Base-by-base conservation (phyloP, 2,113 vertebrate genomes). In the Ailuropoda melanoleuca region DNA sequence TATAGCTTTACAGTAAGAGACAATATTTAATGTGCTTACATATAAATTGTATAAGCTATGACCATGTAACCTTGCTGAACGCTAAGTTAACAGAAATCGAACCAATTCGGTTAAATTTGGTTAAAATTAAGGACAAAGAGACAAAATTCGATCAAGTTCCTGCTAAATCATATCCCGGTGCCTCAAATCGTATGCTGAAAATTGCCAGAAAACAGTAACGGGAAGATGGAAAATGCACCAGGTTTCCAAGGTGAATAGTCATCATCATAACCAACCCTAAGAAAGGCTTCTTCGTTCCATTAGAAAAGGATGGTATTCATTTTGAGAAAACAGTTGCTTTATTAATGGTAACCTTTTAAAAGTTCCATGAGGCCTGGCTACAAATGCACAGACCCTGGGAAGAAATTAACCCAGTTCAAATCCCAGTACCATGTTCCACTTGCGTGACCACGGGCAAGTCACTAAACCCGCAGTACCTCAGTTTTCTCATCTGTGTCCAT, bases 51-150 rank as follows among this genome's bases (percentile, higher is more conserved):
- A 13, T 82, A 62, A 78, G 5, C 12, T 29, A 1, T 92, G 24
- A 14, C 39, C 48, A 3, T n/a, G 39, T 72, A 72, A 58, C 17
- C 82, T 48, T 78, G 23, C 8, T 58, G 13, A 64, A 78, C 62
- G 19, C 34, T 77, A 4, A 29, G 90, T 64, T 66, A 80, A 81
- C 29, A 89, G 17, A 83, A 4, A 64, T 53, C 86, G 43, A 43
- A 72, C 43, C 26, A 75, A 18, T 68, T 58, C 86, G 2, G 37
- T 66, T 95, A 68, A 34, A 90, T 58, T 50, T 77, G 14, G 31
- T 82, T 37, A 85, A 68, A 96, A 64, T 92, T 72, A 62, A 70
- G 94, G 66, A 90, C 50, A 56, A 94, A 83, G 21, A 80, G 88
- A 31, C 11, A 17, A 93, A 92, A 75, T 64, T 48, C 46, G 34